Conservation (phyloP, 2,113 vertebrate genomes). For the Lota lota region DNA sequence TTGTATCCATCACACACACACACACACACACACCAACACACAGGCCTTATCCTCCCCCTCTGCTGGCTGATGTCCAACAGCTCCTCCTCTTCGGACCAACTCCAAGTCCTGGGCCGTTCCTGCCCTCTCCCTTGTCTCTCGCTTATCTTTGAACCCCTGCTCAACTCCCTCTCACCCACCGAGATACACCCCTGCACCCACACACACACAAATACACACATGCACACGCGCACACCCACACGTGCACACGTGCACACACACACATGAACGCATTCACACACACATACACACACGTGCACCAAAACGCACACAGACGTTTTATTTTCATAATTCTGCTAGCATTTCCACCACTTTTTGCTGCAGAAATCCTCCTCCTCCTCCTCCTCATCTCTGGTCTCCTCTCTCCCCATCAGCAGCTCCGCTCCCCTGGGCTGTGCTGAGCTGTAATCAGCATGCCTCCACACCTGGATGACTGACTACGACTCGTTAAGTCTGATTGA, state of each 20-base stretch:
- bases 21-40: background rate
- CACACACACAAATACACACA: too few species aligned
- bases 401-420: constrained; percentile 14
- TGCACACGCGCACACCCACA: too few species aligned
- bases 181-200: too few species aligned
- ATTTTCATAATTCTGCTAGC: background rate
- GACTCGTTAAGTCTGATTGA: constrained; percentile 90
- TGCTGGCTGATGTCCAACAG: too few species aligned
- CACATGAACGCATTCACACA: too few species aligned
- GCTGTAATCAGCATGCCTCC: constrained; percentile 66
- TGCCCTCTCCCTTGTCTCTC: background rate
- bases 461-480: constrained; percentile 84
- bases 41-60: background rate
- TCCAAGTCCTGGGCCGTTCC: background rate
- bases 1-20: too few species aligned
- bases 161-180: too few species aligned
- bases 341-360: background rate
- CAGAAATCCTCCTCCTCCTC: background rate
- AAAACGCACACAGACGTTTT: too few species aligned
- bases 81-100: background rate
- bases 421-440: constrained; percentile 12
- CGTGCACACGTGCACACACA: too few species aligned
- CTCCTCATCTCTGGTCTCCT: background rate
- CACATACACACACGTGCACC: too few species aligned
- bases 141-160: too few species aligned